phyloP scores from a whole-genome alignment of 2,113 vertebrate species.

The Symphodus melops region DNA sequence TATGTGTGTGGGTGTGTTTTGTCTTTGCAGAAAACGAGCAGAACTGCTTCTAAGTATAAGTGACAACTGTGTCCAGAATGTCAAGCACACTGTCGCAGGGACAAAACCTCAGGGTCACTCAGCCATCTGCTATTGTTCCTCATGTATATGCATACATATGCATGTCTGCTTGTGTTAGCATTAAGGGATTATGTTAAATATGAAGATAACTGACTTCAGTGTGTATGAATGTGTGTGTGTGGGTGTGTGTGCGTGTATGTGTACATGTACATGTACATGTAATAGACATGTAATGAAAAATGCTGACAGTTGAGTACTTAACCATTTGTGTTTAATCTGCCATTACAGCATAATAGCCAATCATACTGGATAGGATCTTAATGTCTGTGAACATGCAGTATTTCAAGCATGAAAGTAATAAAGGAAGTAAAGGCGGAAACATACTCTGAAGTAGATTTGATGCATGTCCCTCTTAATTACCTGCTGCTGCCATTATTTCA shows the following conservation, averaged over 20 bases:
- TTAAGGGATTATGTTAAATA: not conserved
- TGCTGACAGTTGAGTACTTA: constrained; percentile 65
- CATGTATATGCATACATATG: constrained; percentile 48
- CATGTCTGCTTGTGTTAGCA: not conserved
- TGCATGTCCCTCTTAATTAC: not conserved
- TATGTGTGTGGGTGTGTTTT: not conserved
- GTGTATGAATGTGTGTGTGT: not conserved
- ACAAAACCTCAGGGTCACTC: constrained; percentile 66
- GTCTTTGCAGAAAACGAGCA: not conserved
- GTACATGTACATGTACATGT: constrained; percentile 1
- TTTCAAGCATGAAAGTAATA: not conserved
- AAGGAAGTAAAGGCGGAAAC: not conserved
- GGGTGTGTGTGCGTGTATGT: not conserved
- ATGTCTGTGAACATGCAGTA: constrained; percentile 13
- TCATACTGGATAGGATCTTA: constrained; percentile 58
- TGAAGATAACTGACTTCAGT: not conserved
- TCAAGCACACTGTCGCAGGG: constrained; percentile 66
- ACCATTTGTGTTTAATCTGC: constrained; percentile 57
- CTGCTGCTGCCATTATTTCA: not conserved
- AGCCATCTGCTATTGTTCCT: constrained; percentile 64
- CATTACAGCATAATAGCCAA: constrained; percentile 67
- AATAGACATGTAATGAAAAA: constrained; percentile 54
- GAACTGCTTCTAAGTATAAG: constrained; percentile 51
- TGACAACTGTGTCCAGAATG: constrained; percentile 68
- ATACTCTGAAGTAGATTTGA: not conserved